Base-by-base conservation (phyloP, 1,140 invertebrate genomes). In the Caenorhabditis latens region DNA sequence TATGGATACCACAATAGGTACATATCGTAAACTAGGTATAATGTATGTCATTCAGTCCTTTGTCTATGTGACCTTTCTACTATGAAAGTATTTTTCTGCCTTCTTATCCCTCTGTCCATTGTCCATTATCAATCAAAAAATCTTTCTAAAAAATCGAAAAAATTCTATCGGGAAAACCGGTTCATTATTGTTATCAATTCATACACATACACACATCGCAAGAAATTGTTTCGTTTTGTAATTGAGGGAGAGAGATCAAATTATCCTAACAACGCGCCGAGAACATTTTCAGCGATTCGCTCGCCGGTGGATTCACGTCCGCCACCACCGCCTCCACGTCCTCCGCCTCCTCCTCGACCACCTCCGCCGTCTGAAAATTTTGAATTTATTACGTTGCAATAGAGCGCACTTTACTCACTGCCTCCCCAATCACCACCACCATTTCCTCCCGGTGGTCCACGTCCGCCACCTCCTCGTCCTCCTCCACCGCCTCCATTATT, bases 401-500 rank as follows among this genome's bases (percentile, higher is more conserved):
- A 2, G 16, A 53, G 13, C 11, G 9, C 11, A 53, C 11, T 53
- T 16, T 14, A 71, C 67, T 71, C 67, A 71, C 67, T 71, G 11
- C 43, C 43, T 71, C 67, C 67, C 67, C 67, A 71, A 13, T 65
- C 32, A 9, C 61, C 61, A 40, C 61, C 61, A 0, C 67, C 67
- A 9, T 43, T n/a, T n/a, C 9, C 11, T 65, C 67, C 67, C 19
- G 67, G 67, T n/a, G 67, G 67, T 71, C 67, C 67, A n/a, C 67
- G 67, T 46, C 67, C 42, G 19, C 24, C 63, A 40, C 63, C 63
- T 14, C 63, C 63, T 8, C 63, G 63, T 3, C 50, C 57, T 58
- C 57, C 57, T 7, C 43, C 43, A 19, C 42, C 67, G 1, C 67
- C 67, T 14, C 42, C 11, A 65, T 32, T 65, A 42, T 42, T 65